Conservation (phyloP, 2,888 invertebrate genomes). For the Holacanthella duospinosa region DNA sequence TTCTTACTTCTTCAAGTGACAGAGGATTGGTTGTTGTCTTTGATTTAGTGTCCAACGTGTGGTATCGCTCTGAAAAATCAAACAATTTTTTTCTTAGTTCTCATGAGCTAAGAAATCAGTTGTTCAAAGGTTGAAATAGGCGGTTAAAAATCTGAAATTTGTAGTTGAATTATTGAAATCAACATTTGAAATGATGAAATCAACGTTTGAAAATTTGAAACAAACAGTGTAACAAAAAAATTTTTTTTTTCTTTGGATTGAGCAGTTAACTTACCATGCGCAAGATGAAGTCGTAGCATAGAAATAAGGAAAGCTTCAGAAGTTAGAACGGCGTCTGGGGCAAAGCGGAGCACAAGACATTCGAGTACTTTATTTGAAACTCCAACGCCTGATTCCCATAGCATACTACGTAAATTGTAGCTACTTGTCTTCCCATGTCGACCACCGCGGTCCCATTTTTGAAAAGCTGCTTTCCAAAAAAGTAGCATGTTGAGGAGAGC, state of each 20-base stretch:
- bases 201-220: background rate
- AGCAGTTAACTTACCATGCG: conserved; percentile 48
- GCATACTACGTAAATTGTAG: conserved; percentile 53
- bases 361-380: conserved; percentile 67
- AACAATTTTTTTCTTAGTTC: too few species aligned
- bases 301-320: conserved; percentile 56
- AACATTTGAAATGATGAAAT: background rate
- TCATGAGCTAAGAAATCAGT: too few species aligned
- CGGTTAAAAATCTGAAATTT: too few species aligned
- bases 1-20: conserved; percentile 57
- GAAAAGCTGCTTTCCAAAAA: conserved; percentile 55
- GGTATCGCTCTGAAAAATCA: conserved; percentile 54
- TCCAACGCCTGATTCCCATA: conserved; percentile 59
- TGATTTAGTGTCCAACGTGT: conserved; percentile 58
- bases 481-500: conserved; percentile 54
- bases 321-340: conserved; percentile 50
- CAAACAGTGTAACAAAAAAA: background rate
- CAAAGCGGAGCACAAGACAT: conserved; percentile 56
- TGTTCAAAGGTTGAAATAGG: too few species aligned
- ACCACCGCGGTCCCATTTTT: conserved; percentile 49
- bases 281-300: conserved; percentile 52
- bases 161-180: too few species aligned
- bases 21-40: conserved; percentile 61
- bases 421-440: conserved; percentile 50
- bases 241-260: background rate